Evolutionary conservation across 1,140 invertebrate species (phyloP).

Genomic region (Venturia canescens): DNA sequence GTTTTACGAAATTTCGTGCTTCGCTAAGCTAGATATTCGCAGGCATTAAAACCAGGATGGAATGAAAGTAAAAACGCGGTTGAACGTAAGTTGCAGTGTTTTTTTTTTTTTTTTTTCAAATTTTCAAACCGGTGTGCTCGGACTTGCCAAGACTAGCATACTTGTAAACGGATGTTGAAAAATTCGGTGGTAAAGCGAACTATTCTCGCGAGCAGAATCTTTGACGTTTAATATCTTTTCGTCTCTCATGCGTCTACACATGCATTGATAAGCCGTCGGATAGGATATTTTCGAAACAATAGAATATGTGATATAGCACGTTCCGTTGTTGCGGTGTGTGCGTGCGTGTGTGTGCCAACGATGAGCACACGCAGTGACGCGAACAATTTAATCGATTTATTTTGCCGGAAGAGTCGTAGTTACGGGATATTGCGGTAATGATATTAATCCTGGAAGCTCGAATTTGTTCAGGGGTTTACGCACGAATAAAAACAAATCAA

Average conservation of each 20-base stretch:
- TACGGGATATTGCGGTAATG: background rate
- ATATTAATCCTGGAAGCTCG: background rate
- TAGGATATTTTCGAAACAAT: conserved; percentile 17
- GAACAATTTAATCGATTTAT: conserved; percentile 1
- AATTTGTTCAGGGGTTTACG: background rate
- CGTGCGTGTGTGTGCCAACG: background rate
- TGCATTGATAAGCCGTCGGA: background rate
- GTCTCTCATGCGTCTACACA: background rate
- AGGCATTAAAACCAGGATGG: too few species aligned
- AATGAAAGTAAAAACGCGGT: too few species aligned
- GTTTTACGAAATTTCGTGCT: background rate
- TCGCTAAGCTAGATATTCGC: background rate
- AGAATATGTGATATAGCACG: background rate
- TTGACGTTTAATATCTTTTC: background rate
- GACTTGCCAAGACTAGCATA: too few species aligned
- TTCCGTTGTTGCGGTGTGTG: too few species aligned
- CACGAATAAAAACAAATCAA: conserved; percentile 11
- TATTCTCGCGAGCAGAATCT: too few species aligned
- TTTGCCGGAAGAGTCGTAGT: background rate
- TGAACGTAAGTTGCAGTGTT: too few species aligned
- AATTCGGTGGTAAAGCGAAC: too few species aligned
- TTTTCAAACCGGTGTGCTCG: too few species aligned
- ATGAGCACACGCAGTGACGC: background rate
- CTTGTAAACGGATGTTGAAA: too few species aligned
- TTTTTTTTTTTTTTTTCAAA: too few species aligned